These are phyloP conservation scores for Lepus townsendii DNA, from an alignment of 2,797 vertebrate species.

Conservation along the genomic window DNA sequence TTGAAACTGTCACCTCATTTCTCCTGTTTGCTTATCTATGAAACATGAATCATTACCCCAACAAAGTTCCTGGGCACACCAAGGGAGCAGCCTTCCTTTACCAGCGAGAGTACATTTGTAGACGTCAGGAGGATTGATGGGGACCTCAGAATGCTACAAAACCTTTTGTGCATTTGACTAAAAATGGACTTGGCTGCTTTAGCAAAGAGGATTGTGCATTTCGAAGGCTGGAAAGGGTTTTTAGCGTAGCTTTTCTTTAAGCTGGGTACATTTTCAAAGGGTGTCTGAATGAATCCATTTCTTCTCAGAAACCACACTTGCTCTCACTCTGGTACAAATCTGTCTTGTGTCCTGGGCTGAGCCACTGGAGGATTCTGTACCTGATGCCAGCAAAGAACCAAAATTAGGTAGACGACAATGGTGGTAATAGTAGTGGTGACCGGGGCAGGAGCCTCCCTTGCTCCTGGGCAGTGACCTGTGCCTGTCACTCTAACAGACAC, in stretches of 20 bases:
- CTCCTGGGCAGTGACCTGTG: background rate
- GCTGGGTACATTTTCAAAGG: background rate
- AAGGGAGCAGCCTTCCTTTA: background rate
- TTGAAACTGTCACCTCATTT: slow-evolving; percentile 2
- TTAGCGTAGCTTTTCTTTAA: background rate
- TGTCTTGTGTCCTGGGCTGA: background rate
- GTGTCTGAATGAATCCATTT: background rate
- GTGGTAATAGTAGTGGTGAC: accelerated
- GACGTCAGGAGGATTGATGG: background rate
- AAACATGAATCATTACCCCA: background rate
- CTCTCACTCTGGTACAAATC: background rate
- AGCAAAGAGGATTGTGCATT: slow-evolving; percentile 5
- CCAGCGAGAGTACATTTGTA: background rate
- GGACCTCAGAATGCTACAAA: background rate
- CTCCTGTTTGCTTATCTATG: slow-evolving; percentile 45
- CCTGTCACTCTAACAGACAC: background rate
- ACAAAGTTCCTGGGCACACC: background rate
- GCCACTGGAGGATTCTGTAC: background rate
- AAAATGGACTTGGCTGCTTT: slow-evolving; percentile 30
- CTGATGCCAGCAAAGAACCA: background rate
- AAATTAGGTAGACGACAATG: background rate
- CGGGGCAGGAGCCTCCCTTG: too few relatives aligned
- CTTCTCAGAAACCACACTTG: background rate
- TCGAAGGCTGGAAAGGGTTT: background rate
- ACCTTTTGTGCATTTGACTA: background rate